A percentile compares a stretch with the other conserved stretches of the same genome.
Conservation (phyloP, 2,797 vertebrate genomes). For the Antrozous pallidus region DNA sequence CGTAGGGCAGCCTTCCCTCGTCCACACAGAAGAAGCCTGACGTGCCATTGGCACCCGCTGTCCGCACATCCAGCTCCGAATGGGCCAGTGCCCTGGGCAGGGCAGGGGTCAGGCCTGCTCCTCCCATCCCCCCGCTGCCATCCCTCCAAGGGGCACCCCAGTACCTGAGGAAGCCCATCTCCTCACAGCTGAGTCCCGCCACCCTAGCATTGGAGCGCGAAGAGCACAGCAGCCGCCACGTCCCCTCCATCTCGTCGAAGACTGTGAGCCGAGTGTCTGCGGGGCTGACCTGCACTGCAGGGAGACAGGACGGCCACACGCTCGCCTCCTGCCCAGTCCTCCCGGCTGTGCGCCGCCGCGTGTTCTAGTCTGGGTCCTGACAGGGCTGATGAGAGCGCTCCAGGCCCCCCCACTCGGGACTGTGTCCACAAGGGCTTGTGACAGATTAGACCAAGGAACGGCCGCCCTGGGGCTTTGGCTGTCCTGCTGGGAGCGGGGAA, state of each 20-base stretch:
- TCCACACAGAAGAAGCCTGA: constrained; percentile 91
- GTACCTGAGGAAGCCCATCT: constrained; percentile 93
- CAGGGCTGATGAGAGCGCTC: rapidly evolving
- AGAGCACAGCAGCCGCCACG: constrained; percentile 91
- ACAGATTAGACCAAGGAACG: not conserved
- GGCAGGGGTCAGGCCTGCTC: constrained; percentile 20
- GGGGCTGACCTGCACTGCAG: constrained; percentile 90
- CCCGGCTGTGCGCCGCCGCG: rapidly evolving
- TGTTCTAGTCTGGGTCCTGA: not conserved
- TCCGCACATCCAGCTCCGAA: constrained; percentile 83
- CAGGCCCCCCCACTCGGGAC: rapidly evolving
- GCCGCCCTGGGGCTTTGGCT: not conserved
- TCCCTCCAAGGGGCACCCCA: not conserved
- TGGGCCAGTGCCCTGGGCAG: constrained; percentile 85
- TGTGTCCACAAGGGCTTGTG: not conserved
- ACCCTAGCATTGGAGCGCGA: constrained; percentile 87
- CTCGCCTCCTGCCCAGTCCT: not conserved
- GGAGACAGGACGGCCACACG: not conserved
- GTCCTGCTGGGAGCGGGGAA: not conserved
- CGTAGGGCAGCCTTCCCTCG: constrained; percentile 85
- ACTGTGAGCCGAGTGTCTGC: constrained; percentile 87
- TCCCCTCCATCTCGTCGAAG: constrained; percentile 86
- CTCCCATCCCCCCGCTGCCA: not conserved
- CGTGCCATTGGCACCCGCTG: constrained; percentile 82
- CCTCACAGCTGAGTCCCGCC: constrained; percentile 91